phyloP scores from a whole-genome alignment of 1,140 invertebrate genomes.

The Leptestheria dahalacensis region DNA sequence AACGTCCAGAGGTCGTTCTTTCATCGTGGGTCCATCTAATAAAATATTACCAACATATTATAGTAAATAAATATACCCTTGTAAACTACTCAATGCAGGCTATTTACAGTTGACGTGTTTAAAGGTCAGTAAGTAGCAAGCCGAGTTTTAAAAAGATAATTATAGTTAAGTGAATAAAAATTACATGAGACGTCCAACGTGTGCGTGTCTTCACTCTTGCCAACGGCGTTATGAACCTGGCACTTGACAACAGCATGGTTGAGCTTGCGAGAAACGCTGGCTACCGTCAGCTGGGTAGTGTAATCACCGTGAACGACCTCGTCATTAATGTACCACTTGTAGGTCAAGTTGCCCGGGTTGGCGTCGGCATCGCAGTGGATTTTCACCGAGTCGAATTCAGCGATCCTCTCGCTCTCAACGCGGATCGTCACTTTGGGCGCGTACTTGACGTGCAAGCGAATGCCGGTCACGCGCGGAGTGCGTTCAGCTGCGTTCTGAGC shows the following conservation, averaged over 20 bases:
- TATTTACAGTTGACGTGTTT: too few relatives aligned
- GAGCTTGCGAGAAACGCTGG: constrained; percentile 63
- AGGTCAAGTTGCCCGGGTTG: constrained; percentile 64
- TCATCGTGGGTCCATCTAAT: constrained; percentile 56
- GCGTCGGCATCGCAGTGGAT: constrained; percentile 70
- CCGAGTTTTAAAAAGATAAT: not conserved
- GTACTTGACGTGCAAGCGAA: constrained; percentile 68
- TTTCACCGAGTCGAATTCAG: constrained; percentile 63
- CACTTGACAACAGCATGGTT: constrained; percentile 79
- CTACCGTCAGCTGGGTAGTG: constrained; percentile 62
- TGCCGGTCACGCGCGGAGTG: constrained; percentile 57
- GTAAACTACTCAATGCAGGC: too few relatives aligned
- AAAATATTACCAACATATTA: not conserved
- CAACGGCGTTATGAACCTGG: constrained; percentile 77
- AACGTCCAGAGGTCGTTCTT: constrained; percentile 51
- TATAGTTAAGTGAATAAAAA: constrained; percentile 32
- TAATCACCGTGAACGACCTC: constrained; percentile 58
- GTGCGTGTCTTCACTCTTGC: constrained; percentile 71
- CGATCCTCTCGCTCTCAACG: constrained; percentile 35
- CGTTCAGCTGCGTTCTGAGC: constrained; percentile 71
- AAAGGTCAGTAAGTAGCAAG: too few relatives aligned
- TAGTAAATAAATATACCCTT: too few relatives aligned
- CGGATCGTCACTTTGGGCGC: constrained; percentile 56
- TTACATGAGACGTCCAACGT: constrained; percentile 76
- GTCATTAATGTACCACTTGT: constrained; percentile 69